phyloP scores from a whole-genome alignment of 2,797 vertebrate species.

The Peromyscus eremicus region DNA sequence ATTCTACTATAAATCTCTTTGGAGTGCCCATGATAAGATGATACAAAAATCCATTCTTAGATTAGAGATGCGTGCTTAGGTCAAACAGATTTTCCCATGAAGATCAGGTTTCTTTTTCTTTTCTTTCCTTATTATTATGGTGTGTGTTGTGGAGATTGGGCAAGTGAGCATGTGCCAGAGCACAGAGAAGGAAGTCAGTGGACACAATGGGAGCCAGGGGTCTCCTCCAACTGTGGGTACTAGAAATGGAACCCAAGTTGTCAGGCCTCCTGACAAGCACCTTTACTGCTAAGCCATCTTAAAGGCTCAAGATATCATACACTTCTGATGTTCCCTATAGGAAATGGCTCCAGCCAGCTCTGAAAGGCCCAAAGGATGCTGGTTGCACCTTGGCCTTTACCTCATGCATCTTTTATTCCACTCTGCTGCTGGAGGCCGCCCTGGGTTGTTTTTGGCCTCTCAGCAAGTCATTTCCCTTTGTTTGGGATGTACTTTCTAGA shows the following conservation, averaged over 20 bases:
- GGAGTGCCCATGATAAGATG: not conserved
- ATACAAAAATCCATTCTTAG: not conserved
- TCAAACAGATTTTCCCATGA: not conserved
- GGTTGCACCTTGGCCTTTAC: too few species aligned
- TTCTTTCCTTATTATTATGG: too few species aligned
- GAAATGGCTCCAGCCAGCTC: fast-evolving
- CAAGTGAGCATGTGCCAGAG: not conserved
- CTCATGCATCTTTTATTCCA: not conserved
- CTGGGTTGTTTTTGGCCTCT: not conserved
- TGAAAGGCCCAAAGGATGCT: too few species aligned
- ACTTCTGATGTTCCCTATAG: not conserved
- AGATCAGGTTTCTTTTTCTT: not conserved
- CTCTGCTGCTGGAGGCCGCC: not conserved
- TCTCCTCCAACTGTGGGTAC: not conserved
- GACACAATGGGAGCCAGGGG: too few species aligned
- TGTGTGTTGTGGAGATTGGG: not conserved
- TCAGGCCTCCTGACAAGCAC: not conserved
- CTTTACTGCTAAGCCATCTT: not conserved
- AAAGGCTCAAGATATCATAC: not conserved
- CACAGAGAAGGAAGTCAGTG: not conserved
- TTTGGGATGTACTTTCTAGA: not conserved
- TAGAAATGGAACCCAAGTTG: not conserved
- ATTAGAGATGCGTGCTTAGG: not conserved
- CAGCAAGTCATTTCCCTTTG: not conserved
- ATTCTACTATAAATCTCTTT: not conserved